Conservation (phyloP, 1,140 invertebrate species). For the Lasioglossum albipes region DNA sequence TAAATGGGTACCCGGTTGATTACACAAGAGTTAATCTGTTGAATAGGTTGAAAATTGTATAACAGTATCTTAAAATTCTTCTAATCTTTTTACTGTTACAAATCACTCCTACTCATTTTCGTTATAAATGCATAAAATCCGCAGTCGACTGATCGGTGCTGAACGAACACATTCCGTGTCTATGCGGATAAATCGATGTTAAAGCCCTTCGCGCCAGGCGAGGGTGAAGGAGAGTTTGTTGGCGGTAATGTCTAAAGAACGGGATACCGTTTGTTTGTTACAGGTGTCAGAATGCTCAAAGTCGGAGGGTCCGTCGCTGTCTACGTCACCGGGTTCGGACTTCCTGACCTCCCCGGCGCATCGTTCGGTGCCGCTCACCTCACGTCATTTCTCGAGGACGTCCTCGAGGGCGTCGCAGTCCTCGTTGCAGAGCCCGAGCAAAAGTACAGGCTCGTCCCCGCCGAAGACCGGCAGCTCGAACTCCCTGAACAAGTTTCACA, state of each 20-base stretch:
- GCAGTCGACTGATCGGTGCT: too few species aligned
- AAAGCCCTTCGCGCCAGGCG: too few species aligned
- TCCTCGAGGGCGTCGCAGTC: slow-evolving; percentile 82
- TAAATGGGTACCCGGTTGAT: too few species aligned
- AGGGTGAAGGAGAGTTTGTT: too few species aligned
- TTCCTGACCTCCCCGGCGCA: slow-evolving; percentile 83
- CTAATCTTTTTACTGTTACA: too few species aligned
- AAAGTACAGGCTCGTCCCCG: slow-evolving; percentile 83
- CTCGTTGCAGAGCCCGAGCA: slow-evolving; percentile 84
- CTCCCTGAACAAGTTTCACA: slow-evolving; percentile 91
- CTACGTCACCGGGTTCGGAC: slow-evolving; percentile 86
- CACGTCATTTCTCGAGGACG: slow-evolving; percentile 82
- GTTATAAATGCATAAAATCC: too few species aligned
- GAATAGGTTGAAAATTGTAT: too few species aligned
- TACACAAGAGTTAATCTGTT: too few species aligned
- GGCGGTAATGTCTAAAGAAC: not conserved
- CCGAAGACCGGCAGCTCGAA: slow-evolving; percentile 81
- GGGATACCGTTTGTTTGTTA: slow-evolving; percentile 44
- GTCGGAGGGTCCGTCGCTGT: slow-evolving; percentile 87
- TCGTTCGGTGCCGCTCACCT: slow-evolving; percentile 83
- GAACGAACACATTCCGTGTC: too few species aligned
- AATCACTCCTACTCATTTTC: too few species aligned
- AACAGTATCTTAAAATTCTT: too few species aligned
- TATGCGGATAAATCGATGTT: too few species aligned
- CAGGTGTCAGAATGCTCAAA: slow-evolving; percentile 87